Percentiles rank a stretch among this genome's conserved stretches.
Conservation (phyloP, 2,113 vertebrate genomes). For the Camelus bactrianus region DNA sequence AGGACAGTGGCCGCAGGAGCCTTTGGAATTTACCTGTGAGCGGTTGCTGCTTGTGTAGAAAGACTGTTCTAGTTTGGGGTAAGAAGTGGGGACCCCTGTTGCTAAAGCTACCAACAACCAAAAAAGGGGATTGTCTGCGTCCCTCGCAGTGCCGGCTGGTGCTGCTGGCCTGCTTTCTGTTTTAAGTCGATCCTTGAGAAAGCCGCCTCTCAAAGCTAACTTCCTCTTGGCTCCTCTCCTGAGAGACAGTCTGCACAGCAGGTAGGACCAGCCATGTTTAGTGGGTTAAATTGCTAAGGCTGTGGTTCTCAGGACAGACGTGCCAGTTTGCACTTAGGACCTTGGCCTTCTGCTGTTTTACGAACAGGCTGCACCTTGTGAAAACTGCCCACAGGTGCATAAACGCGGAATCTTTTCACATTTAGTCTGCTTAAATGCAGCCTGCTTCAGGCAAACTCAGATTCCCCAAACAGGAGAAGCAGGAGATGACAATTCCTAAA, state of each 20-base stretch:
- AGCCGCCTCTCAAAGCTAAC: neutral
- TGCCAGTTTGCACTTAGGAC: neutral
- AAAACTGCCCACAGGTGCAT: neutral
- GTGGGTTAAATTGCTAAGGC: neutral
- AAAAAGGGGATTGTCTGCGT: neutral
- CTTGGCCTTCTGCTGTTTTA: neutral
- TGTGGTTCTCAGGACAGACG: neutral
- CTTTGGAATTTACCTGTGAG: slow-evolving; percentile 3
- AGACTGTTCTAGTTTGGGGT: neutral
- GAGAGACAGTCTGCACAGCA: neutral
- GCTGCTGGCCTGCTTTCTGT: neutral
- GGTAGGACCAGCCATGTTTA: neutral
- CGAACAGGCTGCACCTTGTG: neutral
- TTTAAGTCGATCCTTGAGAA: slow-evolving; percentile 20
- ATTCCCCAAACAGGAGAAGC: slow-evolving; percentile 10
- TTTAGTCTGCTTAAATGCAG: neutral
- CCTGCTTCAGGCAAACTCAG: neutral
- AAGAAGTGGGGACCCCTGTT: neutral
- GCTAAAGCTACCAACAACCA: neutral
- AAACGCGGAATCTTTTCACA: neutral
- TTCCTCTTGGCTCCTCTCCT: slow-evolving; percentile 6
- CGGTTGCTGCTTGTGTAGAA: neutral
- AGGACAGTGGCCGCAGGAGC: neutral
- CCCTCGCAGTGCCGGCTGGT: neutral
- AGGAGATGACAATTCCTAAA: neutral